phyloP scores from a whole-genome alignment of 2,113 vertebrate genomes.

The Coracopsis vasa region DNA sequence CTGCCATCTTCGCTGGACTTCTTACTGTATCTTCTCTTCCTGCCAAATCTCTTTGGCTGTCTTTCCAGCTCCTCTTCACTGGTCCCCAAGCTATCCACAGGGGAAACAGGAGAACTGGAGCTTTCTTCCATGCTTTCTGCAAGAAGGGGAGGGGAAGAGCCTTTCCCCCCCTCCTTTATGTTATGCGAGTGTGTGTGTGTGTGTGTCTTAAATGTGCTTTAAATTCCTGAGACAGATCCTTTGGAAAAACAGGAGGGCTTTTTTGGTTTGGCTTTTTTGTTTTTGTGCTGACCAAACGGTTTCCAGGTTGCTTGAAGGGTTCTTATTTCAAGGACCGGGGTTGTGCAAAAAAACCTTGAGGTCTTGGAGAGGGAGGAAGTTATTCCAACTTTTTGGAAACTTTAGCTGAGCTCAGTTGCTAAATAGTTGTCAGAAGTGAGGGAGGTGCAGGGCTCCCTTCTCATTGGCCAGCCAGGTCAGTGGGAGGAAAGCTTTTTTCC shows the following conservation, averaged over 20 bases:
- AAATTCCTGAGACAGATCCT: constrained; percentile 74
- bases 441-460: constrained; percentile 78
- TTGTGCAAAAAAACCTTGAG: constrained; percentile 71
- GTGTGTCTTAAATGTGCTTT: constrained; percentile 68
- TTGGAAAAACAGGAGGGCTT: constrained; percentile 60
- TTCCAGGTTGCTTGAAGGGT: constrained; percentile 65
- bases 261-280: not conserved
- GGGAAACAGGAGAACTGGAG: constrained; percentile 93
- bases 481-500: constrained; percentile 81
- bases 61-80: constrained; percentile 91
- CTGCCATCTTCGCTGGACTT: constrained; percentile 88
- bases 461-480: constrained; percentile 75
- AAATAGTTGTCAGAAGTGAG: constrained; percentile 91
- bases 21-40: constrained; percentile 87
- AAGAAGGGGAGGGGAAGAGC: constrained; percentile 72
- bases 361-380: constrained; percentile 81
- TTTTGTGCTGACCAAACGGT: constrained; percentile 66
- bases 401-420: constrained; percentile 89
- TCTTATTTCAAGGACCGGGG: constrained; percentile 73
- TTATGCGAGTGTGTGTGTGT: constrained; percentile 52
- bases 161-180: constrained; percentile 66
- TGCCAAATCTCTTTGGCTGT: constrained; percentile 88
- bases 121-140: constrained; percentile 87
- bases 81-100: constrained; percentile 92
- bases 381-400: constrained; percentile 89